Base-by-base conservation (phyloP, 2,888 invertebrate genomes). In the Muscina levida region DNA sequence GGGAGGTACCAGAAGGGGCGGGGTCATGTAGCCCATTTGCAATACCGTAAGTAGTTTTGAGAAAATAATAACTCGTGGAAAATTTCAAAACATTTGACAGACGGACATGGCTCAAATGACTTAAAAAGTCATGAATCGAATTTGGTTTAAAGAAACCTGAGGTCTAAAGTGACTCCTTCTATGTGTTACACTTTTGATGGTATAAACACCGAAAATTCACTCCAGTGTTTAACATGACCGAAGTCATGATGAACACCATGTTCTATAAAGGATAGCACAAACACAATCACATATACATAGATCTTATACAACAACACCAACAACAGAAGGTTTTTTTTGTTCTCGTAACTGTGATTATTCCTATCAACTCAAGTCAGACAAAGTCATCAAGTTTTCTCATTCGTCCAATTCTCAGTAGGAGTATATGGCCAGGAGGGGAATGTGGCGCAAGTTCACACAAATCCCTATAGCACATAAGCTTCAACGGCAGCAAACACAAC, bases 361-460 rank as follows among this genome's bases (percentile, higher is more conserved):
- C 79, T 56, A 82, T 73, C 82, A 79, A 82, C 70, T 76, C 73
- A 79, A 82, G 73, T 72, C 62, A 77, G 53, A 73, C 72, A 73
- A 79, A 82, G 48, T 82, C 74, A 74, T 82, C 79, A 82, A 77
- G 77, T 79, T 82, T 79, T 82, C 82, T 68, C 77, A 82, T 79
- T 82, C 82, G 82, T 82, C 73, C 72, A 62, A 71, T 65, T 56
- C 1, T 26, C 4, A n/a, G n/a, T 42, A 4, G 17, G 31, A 62
- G 57, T 15, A 56, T 2, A 56, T 44, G 31, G 37, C 46, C n/a
- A 17, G 56, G 53, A 59, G 44, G 22, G 44, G 17, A 19, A 51
- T n/a, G 4, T 24, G 46, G 19, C 37, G 10, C n/a, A 15, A 24
- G 17, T 2, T 24, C 1, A 26, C 26, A 66, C 1, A 65, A 65